A percentile compares a stretch with the other conserved stretches of the same genome.
These are phyloP conservation scores for Cardiocondyla obscurior DNA, from an alignment of 1,140 invertebrate genomes.

Conservation along the genomic window DNA sequence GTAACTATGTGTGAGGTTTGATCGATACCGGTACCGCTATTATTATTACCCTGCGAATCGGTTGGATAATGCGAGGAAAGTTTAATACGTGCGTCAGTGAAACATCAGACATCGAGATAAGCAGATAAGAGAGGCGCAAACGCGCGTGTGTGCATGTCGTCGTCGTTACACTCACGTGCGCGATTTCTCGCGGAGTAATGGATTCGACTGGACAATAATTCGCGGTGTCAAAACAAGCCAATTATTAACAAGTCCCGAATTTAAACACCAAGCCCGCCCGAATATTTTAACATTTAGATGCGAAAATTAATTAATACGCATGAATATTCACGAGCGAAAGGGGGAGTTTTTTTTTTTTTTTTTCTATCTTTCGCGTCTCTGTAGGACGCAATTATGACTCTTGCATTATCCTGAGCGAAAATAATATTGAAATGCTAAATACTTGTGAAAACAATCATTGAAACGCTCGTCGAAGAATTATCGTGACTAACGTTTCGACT, in stretches of 20 bases:
- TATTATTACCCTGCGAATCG: constrained; percentile 58
- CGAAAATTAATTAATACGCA: constrained; percentile 36
- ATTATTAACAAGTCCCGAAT: constrained; percentile 2
- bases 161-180: not conserved
- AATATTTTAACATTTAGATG: constrained; percentile 34
- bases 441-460: too few species aligned
- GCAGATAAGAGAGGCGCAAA: constrained; percentile 59
- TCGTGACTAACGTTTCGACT: too few species aligned
- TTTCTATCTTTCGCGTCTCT: too few species aligned
- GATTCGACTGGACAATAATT: constrained; percentile 32
- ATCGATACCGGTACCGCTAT: constrained; percentile 59
- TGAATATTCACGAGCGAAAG: constrained; percentile 40
- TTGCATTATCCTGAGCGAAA: not conserved
- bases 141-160: not conserved
- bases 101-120: constrained; percentile 68
- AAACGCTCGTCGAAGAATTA: not conserved
- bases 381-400: not conserved
- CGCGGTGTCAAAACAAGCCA: not conserved
- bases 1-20: constrained; percentile 60
- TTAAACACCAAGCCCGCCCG: constrained; percentile 10
- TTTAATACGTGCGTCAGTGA: constrained; percentile 70
- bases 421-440: constrained; percentile 10
- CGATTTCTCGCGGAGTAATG: constrained; percentile 45
- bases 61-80: constrained; percentile 66
- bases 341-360: not conserved